These are phyloP conservation scores for Anniella stebbinsi DNA, from an alignment of 2,797 vertebrate species.

Conservation along the genomic window DNA sequence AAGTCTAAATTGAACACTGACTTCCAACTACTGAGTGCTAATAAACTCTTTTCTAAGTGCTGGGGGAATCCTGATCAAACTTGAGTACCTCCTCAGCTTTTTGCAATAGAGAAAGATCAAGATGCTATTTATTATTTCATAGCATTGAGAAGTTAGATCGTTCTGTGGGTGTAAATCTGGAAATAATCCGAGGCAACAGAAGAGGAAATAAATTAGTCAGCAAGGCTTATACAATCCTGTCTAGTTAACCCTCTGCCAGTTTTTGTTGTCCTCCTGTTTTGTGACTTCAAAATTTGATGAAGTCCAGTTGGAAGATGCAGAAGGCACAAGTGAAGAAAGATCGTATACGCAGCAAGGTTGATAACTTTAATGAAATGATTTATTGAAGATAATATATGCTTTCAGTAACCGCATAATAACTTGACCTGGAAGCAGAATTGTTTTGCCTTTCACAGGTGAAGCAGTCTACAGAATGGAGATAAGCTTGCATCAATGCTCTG, in stretches of 20 bases:
- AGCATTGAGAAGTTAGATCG: slow-evolving; percentile 48
- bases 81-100: slow-evolving; percentile 41
- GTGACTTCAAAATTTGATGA: slow-evolving; percentile 45
- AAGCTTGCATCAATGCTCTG: background rate
- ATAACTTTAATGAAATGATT: slow-evolving; percentile 40
- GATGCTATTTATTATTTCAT: slow-evolving; percentile 39
- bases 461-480: background rate
- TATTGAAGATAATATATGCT: slow-evolving; percentile 37
- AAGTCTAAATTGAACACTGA: slow-evolving; percentile 63
- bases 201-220: background rate
- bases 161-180: slow-evolving; percentile 41
- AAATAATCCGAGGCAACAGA: slow-evolving; percentile 43
- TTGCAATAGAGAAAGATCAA: slow-evolving; percentile 41
- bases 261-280: slow-evolving; percentile 56
- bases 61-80: slow-evolving; percentile 45
- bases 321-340: slow-evolving; percentile 51
- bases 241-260: slow-evolving; percentile 57
- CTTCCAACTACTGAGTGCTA: slow-evolving; percentile 61
- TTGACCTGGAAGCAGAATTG: too few species aligned
- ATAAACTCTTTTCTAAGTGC: slow-evolving; percentile 50
- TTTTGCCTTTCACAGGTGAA: background rate
- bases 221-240: slow-evolving; percentile 53
- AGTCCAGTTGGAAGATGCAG: background rate
- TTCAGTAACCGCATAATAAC: background rate
- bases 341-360: slow-evolving; percentile 41